Percentiles rank a stretch among this genome's conserved stretches.
phyloP scores from a whole-genome alignment of 2,113 vertebrate species.

The Myotis lucifugus region DNA sequence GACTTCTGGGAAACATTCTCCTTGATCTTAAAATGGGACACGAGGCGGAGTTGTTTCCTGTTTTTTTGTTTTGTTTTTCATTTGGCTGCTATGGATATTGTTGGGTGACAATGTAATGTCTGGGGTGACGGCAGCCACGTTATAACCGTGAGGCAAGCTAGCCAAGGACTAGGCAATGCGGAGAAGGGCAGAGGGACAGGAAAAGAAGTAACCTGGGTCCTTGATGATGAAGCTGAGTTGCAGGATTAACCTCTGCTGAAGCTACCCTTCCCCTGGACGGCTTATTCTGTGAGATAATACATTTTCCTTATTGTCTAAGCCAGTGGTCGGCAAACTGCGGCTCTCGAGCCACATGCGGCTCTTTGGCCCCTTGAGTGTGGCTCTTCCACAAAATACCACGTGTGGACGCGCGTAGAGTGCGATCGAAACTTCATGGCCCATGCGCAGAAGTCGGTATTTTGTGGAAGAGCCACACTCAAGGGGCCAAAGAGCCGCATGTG shows the following conservation, averaged over 20 bases:
- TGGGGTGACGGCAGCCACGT: neutral
- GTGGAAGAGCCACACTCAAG: too few relatives aligned
- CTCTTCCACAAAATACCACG: too few relatives aligned
- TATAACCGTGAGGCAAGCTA: neutral
- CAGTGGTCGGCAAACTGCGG: neutral
- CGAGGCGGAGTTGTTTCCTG: neutral
- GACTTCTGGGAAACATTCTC: neutral
- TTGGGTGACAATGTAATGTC: neutral
- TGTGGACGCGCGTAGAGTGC: too few relatives aligned
- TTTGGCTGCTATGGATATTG: neutral
- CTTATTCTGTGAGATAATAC: neutral
- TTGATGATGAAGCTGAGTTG: neutral
- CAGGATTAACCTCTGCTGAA: neutral
- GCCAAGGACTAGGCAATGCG: neutral
- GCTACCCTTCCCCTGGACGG: neutral
- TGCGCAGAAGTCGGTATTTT: too few relatives aligned
- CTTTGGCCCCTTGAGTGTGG: too few relatives aligned
- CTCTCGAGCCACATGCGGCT: too few relatives aligned
- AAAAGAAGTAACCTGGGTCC: neutral
- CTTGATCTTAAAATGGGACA: neutral
- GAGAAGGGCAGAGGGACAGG: neutral
- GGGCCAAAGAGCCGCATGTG: too few relatives aligned
- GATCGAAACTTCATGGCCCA: too few relatives aligned
- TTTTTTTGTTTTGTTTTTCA: neutral
- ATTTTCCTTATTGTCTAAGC: slow-evolving; percentile 9